Percentiles rank a stretch among this genome's conserved stretches.
phyloP scores from a whole-genome alignment of 2,888 invertebrate species.

The Syrphus vitripennis region DNA sequence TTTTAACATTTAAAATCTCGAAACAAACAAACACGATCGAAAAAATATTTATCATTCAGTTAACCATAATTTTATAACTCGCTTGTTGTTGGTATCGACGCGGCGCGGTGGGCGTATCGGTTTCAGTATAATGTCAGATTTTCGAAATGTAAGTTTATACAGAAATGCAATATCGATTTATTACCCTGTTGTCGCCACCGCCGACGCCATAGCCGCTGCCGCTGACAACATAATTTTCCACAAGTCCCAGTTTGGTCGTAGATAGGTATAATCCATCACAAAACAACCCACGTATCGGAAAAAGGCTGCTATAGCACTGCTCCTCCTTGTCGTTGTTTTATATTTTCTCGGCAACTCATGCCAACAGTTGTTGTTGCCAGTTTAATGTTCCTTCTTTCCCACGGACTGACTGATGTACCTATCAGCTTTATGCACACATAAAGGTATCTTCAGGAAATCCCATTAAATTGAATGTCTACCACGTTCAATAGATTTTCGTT shows the following conservation, averaged over 20 bases:
- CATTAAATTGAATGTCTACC: slow-evolving; percentile 56
- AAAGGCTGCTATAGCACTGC: not conserved
- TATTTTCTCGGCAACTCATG: not conserved
- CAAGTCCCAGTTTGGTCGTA: not conserved
- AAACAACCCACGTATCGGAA: not conserved
- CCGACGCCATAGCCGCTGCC: too few species aligned
- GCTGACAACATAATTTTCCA: slow-evolving; percentile 27
- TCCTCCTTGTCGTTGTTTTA: not conserved
- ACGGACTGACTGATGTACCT: slow-evolving; percentile 6
- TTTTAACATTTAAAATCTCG: not conserved
- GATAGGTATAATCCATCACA: not conserved
- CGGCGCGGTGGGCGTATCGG: not conserved
- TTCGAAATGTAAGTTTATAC: not conserved
- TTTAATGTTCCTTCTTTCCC: slow-evolving; percentile 24
- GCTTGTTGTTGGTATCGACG: not conserved
- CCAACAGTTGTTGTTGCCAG: not conserved
- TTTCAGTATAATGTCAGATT: slow-evolving; percentile 11
- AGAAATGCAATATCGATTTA: slow-evolving; percentile 38
- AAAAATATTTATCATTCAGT: not conserved
- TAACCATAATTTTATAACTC: not conserved
- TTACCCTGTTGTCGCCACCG: not conserved
- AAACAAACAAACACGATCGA: not conserved
- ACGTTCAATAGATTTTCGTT: slow-evolving; percentile 34
- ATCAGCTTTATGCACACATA: slow-evolving; percentile 25
- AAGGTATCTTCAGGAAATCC: slow-evolving; percentile 25